Conservation (phyloP, 2,797 vertebrate genomes). For the Xenentodon cancila region DNA sequence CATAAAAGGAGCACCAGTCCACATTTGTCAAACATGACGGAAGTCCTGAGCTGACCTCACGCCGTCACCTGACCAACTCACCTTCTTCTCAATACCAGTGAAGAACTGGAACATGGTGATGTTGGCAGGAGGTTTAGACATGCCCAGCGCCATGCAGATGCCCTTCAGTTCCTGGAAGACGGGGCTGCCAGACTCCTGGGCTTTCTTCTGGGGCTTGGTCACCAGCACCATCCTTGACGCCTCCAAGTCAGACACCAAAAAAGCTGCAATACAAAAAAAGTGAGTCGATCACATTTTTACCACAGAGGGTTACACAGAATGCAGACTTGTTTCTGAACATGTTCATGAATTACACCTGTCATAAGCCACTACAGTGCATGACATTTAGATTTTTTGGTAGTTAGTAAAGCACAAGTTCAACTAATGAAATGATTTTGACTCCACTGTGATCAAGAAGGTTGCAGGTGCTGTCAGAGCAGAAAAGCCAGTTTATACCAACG, state of each 20-base stretch:
- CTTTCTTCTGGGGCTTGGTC: slow-evolving; percentile 88
- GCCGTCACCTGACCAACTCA: slow-evolving; percentile 50
- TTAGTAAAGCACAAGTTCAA: too few species aligned
- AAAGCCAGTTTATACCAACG: too few species aligned
- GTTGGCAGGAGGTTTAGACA: slow-evolving; percentile 98
- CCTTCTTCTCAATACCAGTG: slow-evolving; percentile 99
- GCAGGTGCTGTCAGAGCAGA: too few species aligned
- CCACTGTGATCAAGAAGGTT: too few species aligned
- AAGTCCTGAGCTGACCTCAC: background rate
- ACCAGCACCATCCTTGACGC: slow-evolving; percentile 94
- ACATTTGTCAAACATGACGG: too few species aligned
- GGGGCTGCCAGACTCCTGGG: slow-evolving; percentile 88
- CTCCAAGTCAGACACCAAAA: slow-evolving; percentile 97
- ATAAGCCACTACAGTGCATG: too few species aligned
- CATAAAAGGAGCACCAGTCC: too few species aligned
- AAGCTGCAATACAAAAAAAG: slow-evolving; percentile 77
- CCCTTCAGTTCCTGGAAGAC: slow-evolving; percentile 94
- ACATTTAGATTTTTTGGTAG: too few species aligned
- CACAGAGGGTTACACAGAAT: too few species aligned
- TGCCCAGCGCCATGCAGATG: slow-evolving; percentile 95
- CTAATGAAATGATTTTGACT: too few species aligned
- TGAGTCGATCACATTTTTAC: background rate
- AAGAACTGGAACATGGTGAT: slow-evolving; percentile 99
- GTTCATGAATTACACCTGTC: too few species aligned
- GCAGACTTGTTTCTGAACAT: too few species aligned